Evolutionary conservation across 2,113 vertebrate species (phyloP).

Genomic region (Paramisgurnus dabryanus): DNA sequence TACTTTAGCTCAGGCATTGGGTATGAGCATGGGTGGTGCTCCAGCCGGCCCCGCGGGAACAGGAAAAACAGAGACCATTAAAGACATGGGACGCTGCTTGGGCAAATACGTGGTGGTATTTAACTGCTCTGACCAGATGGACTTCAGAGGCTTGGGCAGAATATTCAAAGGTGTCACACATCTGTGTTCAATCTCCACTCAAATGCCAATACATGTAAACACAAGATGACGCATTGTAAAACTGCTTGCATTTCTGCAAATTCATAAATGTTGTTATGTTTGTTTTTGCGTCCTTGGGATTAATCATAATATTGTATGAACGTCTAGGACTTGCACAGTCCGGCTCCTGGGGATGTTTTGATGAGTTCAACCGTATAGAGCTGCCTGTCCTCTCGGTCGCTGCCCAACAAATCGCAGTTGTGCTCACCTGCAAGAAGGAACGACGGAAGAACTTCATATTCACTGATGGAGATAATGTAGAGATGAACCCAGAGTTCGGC

Average conservation of each 20-base stretch:
- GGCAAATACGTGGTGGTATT: slow-evolving; percentile 98
- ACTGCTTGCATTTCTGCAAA: not conserved
- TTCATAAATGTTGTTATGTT: not conserved
- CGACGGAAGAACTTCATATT: slow-evolving; percentile 87
- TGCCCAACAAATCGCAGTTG: slow-evolving; percentile 93
- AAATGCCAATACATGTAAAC: not conserved
- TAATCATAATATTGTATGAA: slow-evolving; percentile 43
- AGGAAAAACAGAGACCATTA: slow-evolving; percentile 94
- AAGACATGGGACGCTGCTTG: slow-evolving; percentile 96
- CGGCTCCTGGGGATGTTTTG: slow-evolving; percentile 98
- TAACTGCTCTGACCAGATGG: slow-evolving; percentile 99
- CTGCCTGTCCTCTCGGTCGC: slow-evolving; percentile 95
- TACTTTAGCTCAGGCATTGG: slow-evolving; percentile 92
- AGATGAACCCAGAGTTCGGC: slow-evolving; percentile 96
- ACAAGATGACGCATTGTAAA: not conserved
- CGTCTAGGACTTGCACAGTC: slow-evolving; percentile 91
- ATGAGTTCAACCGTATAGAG: slow-evolving; percentile 96
- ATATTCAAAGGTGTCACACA: slow-evolving; percentile 88
- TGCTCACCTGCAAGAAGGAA: slow-evolving; percentile 94
- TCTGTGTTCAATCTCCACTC: not conserved
- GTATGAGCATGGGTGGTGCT: slow-evolving; percentile 96
- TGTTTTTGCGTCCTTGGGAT: not conserved
- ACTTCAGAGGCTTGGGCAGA: slow-evolving; percentile 94
- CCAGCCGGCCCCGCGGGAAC: slow-evolving; percentile 95
- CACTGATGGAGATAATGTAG: slow-evolving; percentile 90